Evolutionary conservation across 2,888 invertebrate species (phyloP).

Genomic region (Xestia ashworthii): DNA sequence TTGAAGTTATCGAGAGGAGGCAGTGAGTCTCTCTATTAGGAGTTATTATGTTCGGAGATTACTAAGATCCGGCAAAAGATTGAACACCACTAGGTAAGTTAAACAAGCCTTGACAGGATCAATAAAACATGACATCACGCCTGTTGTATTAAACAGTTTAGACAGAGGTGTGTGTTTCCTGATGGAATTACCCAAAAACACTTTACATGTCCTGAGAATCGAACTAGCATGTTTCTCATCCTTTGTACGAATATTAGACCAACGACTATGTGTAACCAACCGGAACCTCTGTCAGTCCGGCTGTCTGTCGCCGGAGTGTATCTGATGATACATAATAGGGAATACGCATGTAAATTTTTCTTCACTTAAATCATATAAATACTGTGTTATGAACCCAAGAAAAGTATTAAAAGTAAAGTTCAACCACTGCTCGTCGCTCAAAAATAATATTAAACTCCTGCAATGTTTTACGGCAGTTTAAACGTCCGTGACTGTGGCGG

Average conservation of each 20-base stretch:
- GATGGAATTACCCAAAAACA: neutral
- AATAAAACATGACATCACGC: neutral
- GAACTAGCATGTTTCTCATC: neutral
- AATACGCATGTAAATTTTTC: too few species aligned
- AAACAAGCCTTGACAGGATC: neutral
- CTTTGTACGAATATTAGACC: neutral
- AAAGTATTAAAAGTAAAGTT: too few species aligned
- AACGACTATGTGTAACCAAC: too few species aligned
- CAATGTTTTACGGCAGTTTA: too few species aligned
- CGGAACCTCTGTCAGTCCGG: too few species aligned
- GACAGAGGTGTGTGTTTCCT: neutral
- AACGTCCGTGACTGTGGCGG: too few species aligned
- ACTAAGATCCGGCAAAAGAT: neutral
- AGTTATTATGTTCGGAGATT: neutral
- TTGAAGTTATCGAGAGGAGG: slow-evolving; percentile 30
- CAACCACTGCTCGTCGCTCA: too few species aligned
- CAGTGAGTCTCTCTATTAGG: neutral
- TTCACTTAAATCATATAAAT: too few species aligned
- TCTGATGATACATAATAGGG: too few species aligned
- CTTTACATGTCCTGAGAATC: neutral
- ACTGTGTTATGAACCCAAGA: too few species aligned
- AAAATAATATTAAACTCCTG: too few species aligned
- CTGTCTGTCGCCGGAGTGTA: too few species aligned
- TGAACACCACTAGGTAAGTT: neutral
- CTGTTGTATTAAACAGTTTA: neutral